Base-by-base conservation (phyloP, 1,140 invertebrate genomes). In the Zaprionus africanus region DNA sequence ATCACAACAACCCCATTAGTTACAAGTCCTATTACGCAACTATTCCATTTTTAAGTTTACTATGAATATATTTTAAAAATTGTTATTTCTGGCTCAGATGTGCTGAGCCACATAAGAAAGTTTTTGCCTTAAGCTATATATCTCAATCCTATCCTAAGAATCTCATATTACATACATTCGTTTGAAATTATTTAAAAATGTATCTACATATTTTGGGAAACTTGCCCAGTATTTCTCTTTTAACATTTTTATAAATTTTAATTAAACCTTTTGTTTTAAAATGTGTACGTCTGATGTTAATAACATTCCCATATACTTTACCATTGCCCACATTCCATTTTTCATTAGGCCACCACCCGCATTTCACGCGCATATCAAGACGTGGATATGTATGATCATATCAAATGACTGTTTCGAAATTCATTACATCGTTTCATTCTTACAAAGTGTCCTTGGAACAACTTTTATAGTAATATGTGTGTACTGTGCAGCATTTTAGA, bases 361-460 rank as follows among this genome's bases (percentile, higher is more conserved):
- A 73, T 65, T 51, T 36, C 49, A 68, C 61, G 28, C 46, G 57
- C 51, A 69, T 76, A 62, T 63, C 51, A 64, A n/a, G 2, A 58
- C 36, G 60, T 59, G 28, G 36, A 17, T 51, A 26, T 36, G 22
- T 41, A 54, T 5, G 31, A 4, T 51, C 43, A 54, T 61, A 41
- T 54, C 24, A 17, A 34, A n/a, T 34, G 63, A 66, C 63, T 65
- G 61, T n/a, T 51, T 53, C 62, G 41, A 46, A 65, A 63, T 46
- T 62, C 46, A 51, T 68, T 28, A 11, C 24, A 60, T 69, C 41
- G 61, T 41, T 72, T 59, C 31, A 65, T 69, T 49, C 15, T 34
- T 69, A 65, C 57, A 78, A 78, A 82, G 79, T 78, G 79, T 49
- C 79, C 79, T 71, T 82, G 46, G 24, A 78, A 56, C 36, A 57